These are phyloP conservation scores for Trichogramma pretiosum DNA, from an alignment of 1,140 invertebrate species.

Conservation along the genomic window DNA sequence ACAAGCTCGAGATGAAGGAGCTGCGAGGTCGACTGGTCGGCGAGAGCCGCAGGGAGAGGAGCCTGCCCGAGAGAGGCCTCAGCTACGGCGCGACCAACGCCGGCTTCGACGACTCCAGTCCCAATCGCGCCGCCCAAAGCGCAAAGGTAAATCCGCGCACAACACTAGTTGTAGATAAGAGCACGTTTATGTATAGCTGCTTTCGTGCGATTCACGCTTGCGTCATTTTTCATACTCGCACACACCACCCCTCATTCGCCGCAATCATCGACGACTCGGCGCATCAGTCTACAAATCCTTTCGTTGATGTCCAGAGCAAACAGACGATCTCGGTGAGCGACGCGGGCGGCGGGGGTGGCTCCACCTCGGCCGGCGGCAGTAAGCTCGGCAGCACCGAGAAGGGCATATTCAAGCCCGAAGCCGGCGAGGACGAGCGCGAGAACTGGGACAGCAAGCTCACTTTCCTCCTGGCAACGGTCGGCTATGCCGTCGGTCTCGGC, in stretches of 20 bases:
- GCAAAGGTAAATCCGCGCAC: too few relatives aligned
- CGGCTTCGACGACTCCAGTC: conserved; percentile 75
- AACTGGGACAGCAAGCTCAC: conserved; percentile 91
- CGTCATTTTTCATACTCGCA: too few relatives aligned
- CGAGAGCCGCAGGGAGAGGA: conserved; percentile 38
- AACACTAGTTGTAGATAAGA: too few relatives aligned
- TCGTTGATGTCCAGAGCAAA: conserved; percentile 3
- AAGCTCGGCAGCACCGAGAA: conserved; percentile 51
- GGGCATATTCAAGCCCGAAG: conserved; percentile 60
- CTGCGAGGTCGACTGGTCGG: conserved; percentile 70
- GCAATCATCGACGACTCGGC: too few relatives aligned
- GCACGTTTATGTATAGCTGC: too few relatives aligned
- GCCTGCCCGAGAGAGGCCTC: conserved; percentile 43
- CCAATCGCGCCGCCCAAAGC: conserved; percentile 57
- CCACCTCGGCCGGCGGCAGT: conserved; percentile 30
- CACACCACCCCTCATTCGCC: too few relatives aligned
- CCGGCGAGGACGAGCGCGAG: conserved; percentile 72
- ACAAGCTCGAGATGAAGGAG: conserved; percentile 78
- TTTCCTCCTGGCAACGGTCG: conserved; percentile 82
- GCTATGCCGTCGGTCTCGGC: conserved; percentile 89
- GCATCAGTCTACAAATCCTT: too few relatives aligned
- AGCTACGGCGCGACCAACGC: conserved; percentile 79
- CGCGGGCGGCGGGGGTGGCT: background rate
- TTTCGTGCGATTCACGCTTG: too few relatives aligned
- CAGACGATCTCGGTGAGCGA: too few relatives aligned